Percentiles rank a stretch among this genome's conserved stretches.
Evolutionary conservation across 2,113 vertebrate species (phyloP).

Genomic region (Amphilophus citrinellus): DNA sequence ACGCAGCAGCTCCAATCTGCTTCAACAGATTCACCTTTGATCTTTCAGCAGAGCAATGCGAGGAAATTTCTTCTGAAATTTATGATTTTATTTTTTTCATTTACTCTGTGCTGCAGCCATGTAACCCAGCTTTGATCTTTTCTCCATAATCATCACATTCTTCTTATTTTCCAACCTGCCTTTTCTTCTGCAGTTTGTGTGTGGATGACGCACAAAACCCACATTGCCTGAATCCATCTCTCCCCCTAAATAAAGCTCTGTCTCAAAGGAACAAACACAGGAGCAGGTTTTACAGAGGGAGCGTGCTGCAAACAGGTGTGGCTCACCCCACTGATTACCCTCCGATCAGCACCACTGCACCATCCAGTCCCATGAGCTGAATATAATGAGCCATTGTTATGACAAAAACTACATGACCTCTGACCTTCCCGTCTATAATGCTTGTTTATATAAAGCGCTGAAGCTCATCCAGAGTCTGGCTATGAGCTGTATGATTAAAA

Average conservation of each 20-base stretch:
- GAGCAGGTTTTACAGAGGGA: not conserved
- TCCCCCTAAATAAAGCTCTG: rapidly evolving
- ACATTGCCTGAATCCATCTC: rapidly evolving
- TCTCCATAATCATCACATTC: rapidly evolving
- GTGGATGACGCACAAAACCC: not conserved
- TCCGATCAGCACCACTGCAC: not conserved
- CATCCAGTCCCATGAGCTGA: not conserved
- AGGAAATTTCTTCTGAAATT: not conserved
- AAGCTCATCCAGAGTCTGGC: not conserved
- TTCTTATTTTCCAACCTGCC: not conserved
- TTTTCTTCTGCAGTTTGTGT: not conserved
- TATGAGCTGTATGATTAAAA: rapidly evolving
- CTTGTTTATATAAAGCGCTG: rapidly evolving
- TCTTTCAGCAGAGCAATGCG: not conserved
- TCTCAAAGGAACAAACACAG: rapidly evolving
- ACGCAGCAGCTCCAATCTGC: not conserved
- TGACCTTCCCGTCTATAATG: not conserved
- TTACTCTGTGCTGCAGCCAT: not conserved
- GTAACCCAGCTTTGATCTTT: not conserved
- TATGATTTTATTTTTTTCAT: not conserved
- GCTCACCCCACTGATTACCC: not conserved
- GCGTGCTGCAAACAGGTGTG: too few species aligned
- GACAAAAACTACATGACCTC: not conserved
- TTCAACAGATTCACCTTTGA: not conserved
- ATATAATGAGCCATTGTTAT: not conserved